Evolutionary conservation across 2,797 vertebrate genomes (phyloP).

Genomic region (Dendrocincla fuliginosa): DNA sequence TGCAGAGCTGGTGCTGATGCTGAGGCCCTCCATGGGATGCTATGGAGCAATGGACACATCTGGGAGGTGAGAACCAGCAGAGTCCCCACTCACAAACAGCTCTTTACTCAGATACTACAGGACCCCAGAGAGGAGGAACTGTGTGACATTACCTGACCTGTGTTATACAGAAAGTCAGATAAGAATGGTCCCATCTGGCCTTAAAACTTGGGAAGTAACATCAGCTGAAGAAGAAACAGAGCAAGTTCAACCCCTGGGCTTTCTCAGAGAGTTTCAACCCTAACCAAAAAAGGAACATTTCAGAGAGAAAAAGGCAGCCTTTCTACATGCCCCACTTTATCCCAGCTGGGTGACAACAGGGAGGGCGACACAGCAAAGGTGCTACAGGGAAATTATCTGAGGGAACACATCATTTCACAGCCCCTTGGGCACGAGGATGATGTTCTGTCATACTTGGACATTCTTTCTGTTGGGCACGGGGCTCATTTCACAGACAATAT

Average conservation of each 20-base stretch:
- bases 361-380: neutral
- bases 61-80: conserved; percentile 19
- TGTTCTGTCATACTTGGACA: neutral
- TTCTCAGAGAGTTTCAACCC: conserved; percentile 59
- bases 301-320: conserved; percentile 46
- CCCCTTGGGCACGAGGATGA: neutral
- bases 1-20: conserved; percentile 22
- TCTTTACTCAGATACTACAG: conserved; percentile 44
- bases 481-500: neutral
- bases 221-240: conserved; percentile 68
- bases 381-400: conserved; percentile 17
- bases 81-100: conserved; percentile 35
- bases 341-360: conserved; percentile 5
- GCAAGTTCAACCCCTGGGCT: conserved; percentile 59
- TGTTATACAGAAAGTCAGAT: conserved; percentile 63
- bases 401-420: neutral
- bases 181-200: conserved; percentile 64
- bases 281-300: conserved; percentile 63
- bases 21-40: conserved; percentile 41
- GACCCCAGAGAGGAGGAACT: conserved; percentile 57
- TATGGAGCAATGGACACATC: conserved; percentile 56
- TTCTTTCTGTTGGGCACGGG: neutral
- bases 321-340: conserved; percentile 31
- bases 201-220: conserved; percentile 63
- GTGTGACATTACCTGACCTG: conserved; percentile 63